Evolutionary conservation across 2,797 vertebrate species (phyloP).

Genomic region (Calcarius lapponicus): DNA sequence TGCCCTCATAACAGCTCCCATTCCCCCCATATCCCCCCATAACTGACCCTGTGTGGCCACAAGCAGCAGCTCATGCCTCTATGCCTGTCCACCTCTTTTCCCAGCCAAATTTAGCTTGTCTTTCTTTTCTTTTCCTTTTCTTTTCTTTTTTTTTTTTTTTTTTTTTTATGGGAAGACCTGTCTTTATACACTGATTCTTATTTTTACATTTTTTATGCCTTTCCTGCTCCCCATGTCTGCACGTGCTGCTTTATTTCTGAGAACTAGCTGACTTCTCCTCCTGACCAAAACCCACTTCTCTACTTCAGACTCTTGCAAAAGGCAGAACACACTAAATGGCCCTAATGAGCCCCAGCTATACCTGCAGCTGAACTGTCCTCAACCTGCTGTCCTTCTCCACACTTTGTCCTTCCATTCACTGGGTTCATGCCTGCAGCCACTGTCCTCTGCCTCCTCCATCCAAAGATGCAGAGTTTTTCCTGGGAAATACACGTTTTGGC

Average conservation of each 20-base stretch:
- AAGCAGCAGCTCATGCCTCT: not conserved
- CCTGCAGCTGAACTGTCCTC: not conserved
- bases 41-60: not conserved
- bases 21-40: rapidly evolving
- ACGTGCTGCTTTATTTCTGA: not conserved
- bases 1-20: not conserved
- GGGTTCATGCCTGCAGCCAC: not conserved
- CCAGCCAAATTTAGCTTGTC: not conserved
- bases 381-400: not conserved
- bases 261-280: constrained; percentile 45
- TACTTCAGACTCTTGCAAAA: not conserved
- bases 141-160: not conserved
- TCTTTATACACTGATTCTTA: not conserved
- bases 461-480: not conserved
- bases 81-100: not conserved
- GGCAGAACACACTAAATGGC: not conserved
- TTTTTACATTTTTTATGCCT: not conserved
- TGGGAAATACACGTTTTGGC: not conserved
- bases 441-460: not conserved
- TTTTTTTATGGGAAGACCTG: rapidly evolving
- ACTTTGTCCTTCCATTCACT: not conserved
- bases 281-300: constrained; percentile 35
- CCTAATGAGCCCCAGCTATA: not conserved
- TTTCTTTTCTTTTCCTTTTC: not conserved
- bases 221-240: not conserved